phyloP scores from a whole-genome alignment of 2,797 vertebrate genomes.

The Bufotes viridis region DNA sequence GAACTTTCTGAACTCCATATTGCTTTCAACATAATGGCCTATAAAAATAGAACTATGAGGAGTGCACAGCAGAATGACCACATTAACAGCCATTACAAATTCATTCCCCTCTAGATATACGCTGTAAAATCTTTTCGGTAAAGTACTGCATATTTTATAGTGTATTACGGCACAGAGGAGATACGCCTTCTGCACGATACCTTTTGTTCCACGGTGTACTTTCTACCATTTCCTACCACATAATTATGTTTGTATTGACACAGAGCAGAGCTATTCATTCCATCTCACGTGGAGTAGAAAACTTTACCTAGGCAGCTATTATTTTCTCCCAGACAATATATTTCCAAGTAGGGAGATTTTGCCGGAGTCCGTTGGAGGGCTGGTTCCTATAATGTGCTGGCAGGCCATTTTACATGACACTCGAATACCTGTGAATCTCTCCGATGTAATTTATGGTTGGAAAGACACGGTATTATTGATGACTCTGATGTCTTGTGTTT shows the following conservation, averaged over 20 bases:
- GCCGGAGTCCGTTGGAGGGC: constrained; percentile 2
- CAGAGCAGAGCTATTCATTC: constrained; percentile 33
- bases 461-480: background rate
- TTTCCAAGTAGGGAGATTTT: constrained; percentile 50
- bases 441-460: constrained; percentile 6
- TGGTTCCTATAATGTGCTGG: constrained; percentile 46
- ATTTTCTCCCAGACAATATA: constrained; percentile 33
- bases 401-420: constrained; percentile 35
- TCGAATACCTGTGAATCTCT: constrained; percentile 18
- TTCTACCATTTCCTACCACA: constrained; percentile 33
- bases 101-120: constrained; percentile 18
- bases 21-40: constrained; percentile 20
- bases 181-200: background rate
- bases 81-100: constrained; percentile 43
- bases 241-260: constrained; percentile 48
- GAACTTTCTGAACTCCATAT: background rate
- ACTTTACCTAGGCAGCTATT: constrained; percentile 18
- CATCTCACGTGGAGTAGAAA: background rate
- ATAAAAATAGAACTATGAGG: background rate
- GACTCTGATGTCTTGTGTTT: background rate
- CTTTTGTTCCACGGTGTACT: constrained; percentile 33
- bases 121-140: background rate
- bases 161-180: constrained; percentile 26
- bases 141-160: constrained; percentile 7
- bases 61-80: constrained; percentile 5